Base-by-base conservation (phyloP, 2,888 invertebrate genomes). In the Apantesis nais region DNA sequence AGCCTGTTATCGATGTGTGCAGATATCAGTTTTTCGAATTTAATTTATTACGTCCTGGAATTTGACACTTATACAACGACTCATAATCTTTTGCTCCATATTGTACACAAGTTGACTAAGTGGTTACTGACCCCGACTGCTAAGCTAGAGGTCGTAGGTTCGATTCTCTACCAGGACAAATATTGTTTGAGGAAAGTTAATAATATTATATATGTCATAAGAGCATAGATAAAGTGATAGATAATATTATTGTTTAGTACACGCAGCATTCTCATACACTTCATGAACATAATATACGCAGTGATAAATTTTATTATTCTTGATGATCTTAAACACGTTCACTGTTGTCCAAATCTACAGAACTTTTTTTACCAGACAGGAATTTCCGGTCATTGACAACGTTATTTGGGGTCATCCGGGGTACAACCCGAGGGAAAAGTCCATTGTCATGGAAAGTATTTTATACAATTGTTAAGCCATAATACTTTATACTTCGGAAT, bases 331-430 rank as follows among this genome's bases (percentile, higher is more conserved):
- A 41, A 16, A 31, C 39, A 62, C 2, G 41, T 9, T 9, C 19
- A 52, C 52, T 12, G 39, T 29, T 52, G 14, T 44, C 4, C 63
- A 70, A 69, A 69, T 66, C 73, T 74, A 72, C 66, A 74, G 75
- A 73, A 75, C 74, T 52, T 78, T 80, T 84, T 83, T 81, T 79
- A 76, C 78, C 80, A 85, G 85, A 85, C 85, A 83, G 85, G 88
- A 85, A 87, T 89, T 88, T 88, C 88, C 89, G 86, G 86, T 76
- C 79, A 71, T 66, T 69, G 74, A 75, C 70, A 74, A 74, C 77
- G 67, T 72, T 52, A 11, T 66, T 62, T 77, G 74, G 78, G 83
- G 80, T 83, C 82, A 79, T 73, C 29, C 77, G 77, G 81, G 78
- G 81, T 78, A 61, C 48, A 70, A 58, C 14, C 25, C 4, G 12